These are phyloP conservation scores for Petrolisthes cinctipes DNA, from an alignment of 2,888 invertebrate species.

Conservation along the genomic window DNA sequence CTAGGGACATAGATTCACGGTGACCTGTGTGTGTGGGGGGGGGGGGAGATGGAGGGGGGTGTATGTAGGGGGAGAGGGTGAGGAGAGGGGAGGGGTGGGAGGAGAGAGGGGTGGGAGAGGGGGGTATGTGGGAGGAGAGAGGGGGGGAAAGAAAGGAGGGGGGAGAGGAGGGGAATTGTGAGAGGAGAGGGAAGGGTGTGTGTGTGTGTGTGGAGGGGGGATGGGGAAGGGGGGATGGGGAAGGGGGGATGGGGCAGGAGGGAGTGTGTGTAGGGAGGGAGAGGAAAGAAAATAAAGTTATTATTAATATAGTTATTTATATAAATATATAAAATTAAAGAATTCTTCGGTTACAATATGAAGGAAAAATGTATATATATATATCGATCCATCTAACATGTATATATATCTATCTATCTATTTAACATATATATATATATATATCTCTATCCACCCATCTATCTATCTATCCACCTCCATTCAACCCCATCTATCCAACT, in stretches of 20 bases:
- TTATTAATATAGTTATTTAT: neutral
- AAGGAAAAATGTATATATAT: too few species aligned
- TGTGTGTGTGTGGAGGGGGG: neutral
- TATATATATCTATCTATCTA: too few species aligned
- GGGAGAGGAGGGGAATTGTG: too few species aligned
- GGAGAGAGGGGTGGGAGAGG: neutral
- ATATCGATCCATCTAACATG: too few species aligned
- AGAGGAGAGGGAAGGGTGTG: too few species aligned
- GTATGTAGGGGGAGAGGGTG: neutral
- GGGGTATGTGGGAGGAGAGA: too few species aligned
- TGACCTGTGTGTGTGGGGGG: too few species aligned
- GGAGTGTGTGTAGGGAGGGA: neutral
- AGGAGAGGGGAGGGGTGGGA: neutral
- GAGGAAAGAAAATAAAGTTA: neutral
- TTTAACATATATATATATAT: too few species aligned
- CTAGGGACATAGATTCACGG: slow-evolving; percentile 55
- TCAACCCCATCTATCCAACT: too few species aligned
- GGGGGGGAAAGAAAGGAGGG: too few species aligned
- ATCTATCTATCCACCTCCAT: too few species aligned
- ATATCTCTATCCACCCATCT: too few species aligned
- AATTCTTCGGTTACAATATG: neutral
- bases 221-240: neutral
- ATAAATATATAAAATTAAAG: neutral
- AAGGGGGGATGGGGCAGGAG: neutral
- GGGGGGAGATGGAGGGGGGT: neutral